A percentile compares a stretch with the other conserved stretches of the same genome.
Evolutionary conservation across 2,888 invertebrate species (phyloP).

Genomic region (Leucophora obtusa): DNA sequence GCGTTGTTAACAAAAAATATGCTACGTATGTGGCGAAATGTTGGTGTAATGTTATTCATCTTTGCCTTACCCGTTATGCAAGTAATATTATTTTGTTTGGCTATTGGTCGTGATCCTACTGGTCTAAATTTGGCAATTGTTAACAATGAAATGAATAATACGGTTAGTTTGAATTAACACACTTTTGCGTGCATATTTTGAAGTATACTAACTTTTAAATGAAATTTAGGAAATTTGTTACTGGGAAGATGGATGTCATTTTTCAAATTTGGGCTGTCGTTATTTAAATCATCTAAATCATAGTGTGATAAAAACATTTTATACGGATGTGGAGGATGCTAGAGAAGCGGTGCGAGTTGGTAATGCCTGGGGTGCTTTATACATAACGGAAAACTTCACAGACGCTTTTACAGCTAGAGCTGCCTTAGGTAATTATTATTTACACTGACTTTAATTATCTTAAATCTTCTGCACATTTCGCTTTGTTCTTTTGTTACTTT

Average conservation of each 20-base stretch:
- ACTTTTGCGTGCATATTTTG: background rate
- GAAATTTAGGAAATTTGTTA: conserved; percentile 74
- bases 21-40: conserved; percentile 93
- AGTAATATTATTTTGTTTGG: conserved; percentile 94
- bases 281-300: conserved; percentile 88
- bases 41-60: conserved; percentile 95
- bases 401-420: conserved; percentile 90
- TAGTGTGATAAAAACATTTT: conserved; percentile 86
- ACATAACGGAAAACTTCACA: conserved; percentile 94
- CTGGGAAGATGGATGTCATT: conserved; percentile 82
- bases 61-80: conserved; percentile 96
- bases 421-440: conserved; percentile 81
- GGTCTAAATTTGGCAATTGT: conserved; percentile 89
- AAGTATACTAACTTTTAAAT: background rate
- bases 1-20: conserved; percentile 93
- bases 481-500: conserved; percentile 41
- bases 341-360: conserved; percentile 86
- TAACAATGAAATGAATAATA: conserved; percentile 83
- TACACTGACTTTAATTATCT: background rate
- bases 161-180: conserved; percentile 66
- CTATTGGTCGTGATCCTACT: conserved; percentile 92
- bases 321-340: conserved; percentile 84
- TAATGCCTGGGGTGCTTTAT: conserved; percentile 92
- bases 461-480: too few relatives aligned
- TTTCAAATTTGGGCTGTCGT: conserved; percentile 87